phyloP scores from a whole-genome alignment of 2,113 vertebrate genomes.

The Elephantulus edwardii region DNA sequence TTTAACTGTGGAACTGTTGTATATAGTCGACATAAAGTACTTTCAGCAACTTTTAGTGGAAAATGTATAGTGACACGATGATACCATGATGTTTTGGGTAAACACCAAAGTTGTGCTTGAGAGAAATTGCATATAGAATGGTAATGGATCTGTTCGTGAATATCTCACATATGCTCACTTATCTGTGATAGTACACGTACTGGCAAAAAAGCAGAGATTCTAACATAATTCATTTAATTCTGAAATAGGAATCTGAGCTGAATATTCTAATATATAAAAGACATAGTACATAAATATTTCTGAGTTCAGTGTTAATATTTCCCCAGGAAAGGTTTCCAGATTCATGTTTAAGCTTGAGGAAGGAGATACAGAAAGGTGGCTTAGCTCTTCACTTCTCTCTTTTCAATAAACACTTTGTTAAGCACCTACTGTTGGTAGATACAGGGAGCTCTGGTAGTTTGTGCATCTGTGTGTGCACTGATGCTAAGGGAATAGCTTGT shows the following conservation, averaged over 20 bases:
- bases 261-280: slow-evolving; percentile 45
- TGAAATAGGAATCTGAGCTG: neutral
- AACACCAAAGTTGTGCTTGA: neutral
- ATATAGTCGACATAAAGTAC: slow-evolving; percentile 47
- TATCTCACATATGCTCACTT: neutral
- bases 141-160: neutral
- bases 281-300: neutral
- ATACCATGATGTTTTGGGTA: slow-evolving; percentile 19
- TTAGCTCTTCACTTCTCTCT: neutral
- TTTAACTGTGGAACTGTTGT: slow-evolving; percentile 35
- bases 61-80: slow-evolving; percentile 6
- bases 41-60: slow-evolving; percentile 27
- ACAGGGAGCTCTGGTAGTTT: neutral
- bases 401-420: neutral
- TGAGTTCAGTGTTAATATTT: slow-evolving; percentile 9
- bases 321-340: neutral
- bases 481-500: too few species aligned
- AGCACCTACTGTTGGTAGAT: neutral
- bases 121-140: slow-evolving; percentile 1
- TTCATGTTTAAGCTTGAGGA: neutral
- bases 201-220: neutral
- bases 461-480: too few species aligned
- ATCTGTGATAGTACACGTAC: neutral
- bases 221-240: slow-evolving; percentile 21
- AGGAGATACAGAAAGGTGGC: neutral